Evolutionary conservation across 2,888 invertebrate species (phyloP).

Genomic region (Lochmaea crataegi): DNA sequence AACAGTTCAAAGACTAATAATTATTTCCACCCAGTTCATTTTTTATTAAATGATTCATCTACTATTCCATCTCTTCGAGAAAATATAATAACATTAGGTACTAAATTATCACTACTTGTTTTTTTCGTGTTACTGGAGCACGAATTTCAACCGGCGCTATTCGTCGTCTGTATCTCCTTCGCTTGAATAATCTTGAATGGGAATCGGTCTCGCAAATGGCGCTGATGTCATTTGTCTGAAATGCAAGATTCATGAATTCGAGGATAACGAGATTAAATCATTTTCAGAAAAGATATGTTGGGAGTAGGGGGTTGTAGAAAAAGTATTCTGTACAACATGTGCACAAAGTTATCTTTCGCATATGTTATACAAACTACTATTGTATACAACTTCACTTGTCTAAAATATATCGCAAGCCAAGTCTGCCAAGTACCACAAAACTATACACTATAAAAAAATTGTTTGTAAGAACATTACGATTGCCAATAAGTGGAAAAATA

Average conservation of each 20-base stretch:
- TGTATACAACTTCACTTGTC: too few relatives aligned
- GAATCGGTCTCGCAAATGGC: constrained; percentile 74
- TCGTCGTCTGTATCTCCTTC: constrained; percentile 95
- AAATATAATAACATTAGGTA: constrained; percentile 45
- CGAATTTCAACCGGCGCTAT: constrained; percentile 67
- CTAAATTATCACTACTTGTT: constrained; percentile 52
- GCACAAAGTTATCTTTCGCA: too few relatives aligned
- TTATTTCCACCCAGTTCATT: constrained; percentile 14
- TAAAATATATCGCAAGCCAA: too few relatives aligned
- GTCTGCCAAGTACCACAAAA: too few relatives aligned
- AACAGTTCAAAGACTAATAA: constrained; percentile 19
- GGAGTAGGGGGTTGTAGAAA: too few relatives aligned
- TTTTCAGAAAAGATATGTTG: too few relatives aligned
- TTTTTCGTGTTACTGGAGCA: constrained; percentile 47
- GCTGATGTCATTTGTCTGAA: constrained; percentile 79
- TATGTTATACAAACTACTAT: too few relatives aligned
- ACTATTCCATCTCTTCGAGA: constrained; percentile 38
- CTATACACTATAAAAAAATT: too few relatives aligned
- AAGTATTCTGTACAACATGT: too few relatives aligned
- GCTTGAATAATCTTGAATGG: constrained; percentile 82
- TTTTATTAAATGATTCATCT: constrained; percentile 36
- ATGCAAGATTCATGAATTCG: too few relatives aligned
- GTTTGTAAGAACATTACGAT: constrained; percentile 18
- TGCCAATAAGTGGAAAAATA: constrained; percentile 25
- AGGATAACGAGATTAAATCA: too few relatives aligned